A percentile compares a stretch with the other conserved stretches of the same genome.
These are phyloP conservation scores for Catocala sponsa DNA, from an alignment of 2,888 invertebrate genomes.

Conservation along the genomic window DNA sequence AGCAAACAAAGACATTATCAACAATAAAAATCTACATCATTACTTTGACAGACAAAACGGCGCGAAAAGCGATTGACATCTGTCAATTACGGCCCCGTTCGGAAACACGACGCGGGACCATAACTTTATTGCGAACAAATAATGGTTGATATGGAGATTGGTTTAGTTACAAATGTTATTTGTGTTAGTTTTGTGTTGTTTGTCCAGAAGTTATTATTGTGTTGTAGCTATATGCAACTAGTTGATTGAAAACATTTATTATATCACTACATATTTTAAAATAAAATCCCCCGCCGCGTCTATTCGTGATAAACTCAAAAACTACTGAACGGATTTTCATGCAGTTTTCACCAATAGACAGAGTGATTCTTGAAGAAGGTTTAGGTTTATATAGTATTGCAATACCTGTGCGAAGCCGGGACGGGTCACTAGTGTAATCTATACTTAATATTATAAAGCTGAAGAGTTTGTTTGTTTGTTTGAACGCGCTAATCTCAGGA, in stretches of 20 bases:
- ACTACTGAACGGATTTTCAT: too few relatives aligned
- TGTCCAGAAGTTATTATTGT: conserved; percentile 4
- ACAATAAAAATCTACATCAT: conserved; percentile 75
- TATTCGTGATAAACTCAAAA: too few relatives aligned
- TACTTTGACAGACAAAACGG: conserved; percentile 69
- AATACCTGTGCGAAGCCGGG: too few relatives aligned
- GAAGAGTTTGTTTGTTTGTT: too few relatives aligned
- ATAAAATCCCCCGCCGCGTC: too few relatives aligned
- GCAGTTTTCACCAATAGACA: too few relatives aligned
- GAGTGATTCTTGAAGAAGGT: too few relatives aligned
- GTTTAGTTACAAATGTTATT: conserved; percentile 44
- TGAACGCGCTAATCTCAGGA: too few relatives aligned
- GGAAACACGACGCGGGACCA: conserved; percentile 52
- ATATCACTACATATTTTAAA: too few relatives aligned
- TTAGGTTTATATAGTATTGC: too few relatives aligned
- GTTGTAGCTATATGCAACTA: neutral
- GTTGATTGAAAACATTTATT: conserved; percentile 2
- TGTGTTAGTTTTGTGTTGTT: conserved; percentile 32
- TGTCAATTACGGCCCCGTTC: conserved; percentile 79
- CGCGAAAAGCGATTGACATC: conserved; percentile 84
- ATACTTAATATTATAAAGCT: too few relatives aligned
- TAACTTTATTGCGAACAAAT: conserved; percentile 48
- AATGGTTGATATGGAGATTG: conserved; percentile 43
- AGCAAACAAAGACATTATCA: conserved; percentile 67
- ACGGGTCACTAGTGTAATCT: too few relatives aligned